These are phyloP conservation scores for Pterobdella sp. DNA, from an alignment of 2,888 invertebrate species.

Conservation along the genomic window DNA sequence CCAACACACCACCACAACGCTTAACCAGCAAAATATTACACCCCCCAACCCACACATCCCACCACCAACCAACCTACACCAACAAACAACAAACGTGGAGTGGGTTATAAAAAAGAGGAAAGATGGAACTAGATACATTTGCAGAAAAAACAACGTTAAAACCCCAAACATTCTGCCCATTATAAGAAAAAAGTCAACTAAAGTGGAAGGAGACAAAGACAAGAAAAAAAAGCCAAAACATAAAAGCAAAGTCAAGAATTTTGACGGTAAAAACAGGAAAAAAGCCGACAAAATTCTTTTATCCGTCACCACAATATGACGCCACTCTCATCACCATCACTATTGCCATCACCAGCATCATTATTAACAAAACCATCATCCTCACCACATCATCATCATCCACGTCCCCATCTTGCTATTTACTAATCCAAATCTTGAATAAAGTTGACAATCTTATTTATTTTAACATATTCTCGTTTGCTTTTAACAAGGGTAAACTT, in stretches of 20 bases:
- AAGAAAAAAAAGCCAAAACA: background rate
- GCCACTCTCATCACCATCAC: background rate
- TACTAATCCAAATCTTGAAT: too few relatives aligned
- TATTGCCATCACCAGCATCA: background rate
- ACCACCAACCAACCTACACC: background rate
- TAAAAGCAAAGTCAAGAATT: background rate
- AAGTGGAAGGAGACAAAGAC: background rate
- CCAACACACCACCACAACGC: background rate
- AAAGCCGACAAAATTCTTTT: background rate
- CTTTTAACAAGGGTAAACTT: too few relatives aligned
- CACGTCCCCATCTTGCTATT: too few relatives aligned
- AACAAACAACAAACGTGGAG: background rate
- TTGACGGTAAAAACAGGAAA: background rate
- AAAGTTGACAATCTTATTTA: too few relatives aligned
- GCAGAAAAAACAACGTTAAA: background rate
- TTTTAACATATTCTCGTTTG: too few relatives aligned
- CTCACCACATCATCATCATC: too few relatives aligned
- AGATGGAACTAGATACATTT: background rate
- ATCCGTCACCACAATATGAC: conserved; percentile 6
- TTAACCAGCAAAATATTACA: too few relatives aligned
- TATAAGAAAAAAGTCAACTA: background rate
- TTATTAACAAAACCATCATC: conserved; percentile 30
- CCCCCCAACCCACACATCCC: background rate
- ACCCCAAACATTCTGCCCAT: background rate
- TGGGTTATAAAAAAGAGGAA: conserved; percentile 11